Base-by-base conservation (phyloP, 2,888 invertebrate species). In the Ectemnius continuus region DNA sequence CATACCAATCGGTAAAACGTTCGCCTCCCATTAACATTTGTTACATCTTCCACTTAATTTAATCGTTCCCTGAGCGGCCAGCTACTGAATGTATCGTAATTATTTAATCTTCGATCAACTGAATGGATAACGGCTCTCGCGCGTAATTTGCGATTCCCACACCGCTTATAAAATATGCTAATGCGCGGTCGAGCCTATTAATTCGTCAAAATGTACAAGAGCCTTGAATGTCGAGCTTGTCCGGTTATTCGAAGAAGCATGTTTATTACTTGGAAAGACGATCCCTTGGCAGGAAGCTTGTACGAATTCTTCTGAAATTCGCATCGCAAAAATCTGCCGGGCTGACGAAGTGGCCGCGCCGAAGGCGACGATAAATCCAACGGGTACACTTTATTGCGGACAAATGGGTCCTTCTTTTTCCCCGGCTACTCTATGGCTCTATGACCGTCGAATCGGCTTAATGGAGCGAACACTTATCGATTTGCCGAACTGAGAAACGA, bases 401-500 rank as follows among this genome's bases (percentile, higher is more conserved):
- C n/a, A 52, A 18, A 28, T 59, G 20, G 64, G 4, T 26, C 56
- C 16, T 70, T 52, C 65, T 61, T 68, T 63, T 52, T 61, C 48
- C 14, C 59, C 36, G 36, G 36, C 36, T 23, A 11, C 36, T 36
- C 36, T 36, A 36, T 36, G 36, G 11, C 57, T 70, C 64, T 67
- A 68, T 68, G 70, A 75, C 65, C 70, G 65, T 59, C 58, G 76
- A 67, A 28, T n/a, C 61, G 58, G 64, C 57, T 13, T 75, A 76
- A 76, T 76, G 76, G 65, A 65, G 64, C 62, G 76, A 65, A 62
- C 57, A 8, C 28, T 57, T 61, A 75, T 77, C 76, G 76, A 75
- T 72, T 75, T 61, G 23, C 68, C 52, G 46, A 57, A 6, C 45
- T 47, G 52, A 47, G 61, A 64, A 64, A 52, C 26, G 64, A 28